Evolutionary conservation across 1,140 invertebrate species (phyloP).

Genomic region (Cotesia glomerata): DNA sequence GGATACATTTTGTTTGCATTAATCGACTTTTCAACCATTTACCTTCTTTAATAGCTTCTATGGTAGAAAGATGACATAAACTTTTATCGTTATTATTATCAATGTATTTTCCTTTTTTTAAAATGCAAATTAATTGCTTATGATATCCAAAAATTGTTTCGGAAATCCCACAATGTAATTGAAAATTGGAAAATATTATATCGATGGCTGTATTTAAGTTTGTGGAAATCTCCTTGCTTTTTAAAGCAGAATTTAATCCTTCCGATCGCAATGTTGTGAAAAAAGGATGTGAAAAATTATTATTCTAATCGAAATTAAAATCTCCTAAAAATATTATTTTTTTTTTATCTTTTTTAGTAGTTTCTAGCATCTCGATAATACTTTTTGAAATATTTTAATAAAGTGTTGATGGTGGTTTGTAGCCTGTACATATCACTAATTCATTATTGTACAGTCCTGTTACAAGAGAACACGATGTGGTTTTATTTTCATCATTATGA

Average conservation of each 20-base stretch:
- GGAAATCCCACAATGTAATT: too few species aligned
- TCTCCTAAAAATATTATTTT: conserved; percentile 23
- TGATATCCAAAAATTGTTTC: too few species aligned
- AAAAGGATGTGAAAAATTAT: conserved; percentile 2
- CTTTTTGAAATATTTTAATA: conserved; percentile 1
- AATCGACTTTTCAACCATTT: too few species aligned
- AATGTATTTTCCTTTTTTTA: too few species aligned
- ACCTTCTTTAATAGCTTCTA: too few species aligned
- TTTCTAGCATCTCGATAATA: not conserved
- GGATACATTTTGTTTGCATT: too few species aligned
- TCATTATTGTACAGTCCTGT: not conserved
- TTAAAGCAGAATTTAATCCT: not conserved
- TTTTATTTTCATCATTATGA: conserved; percentile 4
- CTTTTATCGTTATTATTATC: too few species aligned
- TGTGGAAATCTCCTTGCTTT: conserved; percentile 5
- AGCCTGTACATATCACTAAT: conserved; percentile 14
- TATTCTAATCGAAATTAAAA: conserved; percentile 23
- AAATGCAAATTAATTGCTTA: too few species aligned
- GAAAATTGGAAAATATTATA: too few species aligned
- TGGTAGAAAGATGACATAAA: too few species aligned
- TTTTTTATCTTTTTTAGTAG: not conserved
- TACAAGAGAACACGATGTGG: conserved; percentile 24
- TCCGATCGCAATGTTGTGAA: too few species aligned
- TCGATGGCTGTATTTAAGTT: not conserved
- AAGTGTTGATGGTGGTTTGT: conserved; percentile 21